These are phyloP conservation scores for Cephalopholis sonnerati DNA, from an alignment of 2,113 vertebrate species.

Conservation along the genomic window DNA sequence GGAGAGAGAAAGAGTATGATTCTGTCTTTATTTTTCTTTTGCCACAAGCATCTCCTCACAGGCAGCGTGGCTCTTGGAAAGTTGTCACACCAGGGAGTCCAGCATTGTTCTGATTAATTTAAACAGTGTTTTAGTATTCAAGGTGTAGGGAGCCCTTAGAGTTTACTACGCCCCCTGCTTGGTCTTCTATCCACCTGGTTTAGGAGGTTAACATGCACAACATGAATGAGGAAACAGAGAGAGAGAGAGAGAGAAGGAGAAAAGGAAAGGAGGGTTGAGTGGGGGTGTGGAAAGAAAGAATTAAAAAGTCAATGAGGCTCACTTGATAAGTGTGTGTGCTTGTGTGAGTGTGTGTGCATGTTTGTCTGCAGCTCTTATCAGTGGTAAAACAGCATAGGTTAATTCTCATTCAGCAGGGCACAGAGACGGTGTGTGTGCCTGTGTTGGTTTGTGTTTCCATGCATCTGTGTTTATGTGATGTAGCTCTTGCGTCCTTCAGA, in stretches of 20 bases:
- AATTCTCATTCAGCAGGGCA: slow-evolving; percentile 68
- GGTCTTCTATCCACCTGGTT: slow-evolving; percentile 21
- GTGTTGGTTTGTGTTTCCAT: slow-evolving; percentile 20
- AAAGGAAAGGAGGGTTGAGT: slow-evolving; percentile 12
- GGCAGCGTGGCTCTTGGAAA: background rate
- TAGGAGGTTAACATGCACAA: slow-evolving; percentile 45
- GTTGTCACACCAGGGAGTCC: slow-evolving; percentile 7
- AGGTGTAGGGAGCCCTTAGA: background rate
- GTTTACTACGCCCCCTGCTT: slow-evolving; percentile 2
- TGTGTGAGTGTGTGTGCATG: slow-evolving; percentile 28
- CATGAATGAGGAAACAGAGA: slow-evolving; percentile 18
- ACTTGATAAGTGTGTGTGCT: slow-evolving; percentile 52
- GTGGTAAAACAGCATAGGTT: slow-evolving; percentile 65
- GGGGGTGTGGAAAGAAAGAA: slow-evolving; percentile 37
- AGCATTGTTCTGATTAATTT: slow-evolving; percentile 26
- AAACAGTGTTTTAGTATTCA: slow-evolving; percentile 43
- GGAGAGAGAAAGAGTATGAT: slow-evolving; percentile 13
- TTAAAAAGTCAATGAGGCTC: slow-evolving; percentile 71
- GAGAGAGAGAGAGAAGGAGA: slow-evolving; percentile 9
- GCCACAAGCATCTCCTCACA: background rate
- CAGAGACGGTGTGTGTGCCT: slow-evolving; percentile 10
- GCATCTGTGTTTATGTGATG: slow-evolving; percentile 41
- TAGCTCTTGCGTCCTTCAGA: slow-evolving; percentile 66
- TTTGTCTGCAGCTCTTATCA: slow-evolving; percentile 64
- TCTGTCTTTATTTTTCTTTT: slow-evolving; percentile 25